Conservation (phyloP, 2,797 vertebrate species). For the Fringilla coelebs region DNA sequence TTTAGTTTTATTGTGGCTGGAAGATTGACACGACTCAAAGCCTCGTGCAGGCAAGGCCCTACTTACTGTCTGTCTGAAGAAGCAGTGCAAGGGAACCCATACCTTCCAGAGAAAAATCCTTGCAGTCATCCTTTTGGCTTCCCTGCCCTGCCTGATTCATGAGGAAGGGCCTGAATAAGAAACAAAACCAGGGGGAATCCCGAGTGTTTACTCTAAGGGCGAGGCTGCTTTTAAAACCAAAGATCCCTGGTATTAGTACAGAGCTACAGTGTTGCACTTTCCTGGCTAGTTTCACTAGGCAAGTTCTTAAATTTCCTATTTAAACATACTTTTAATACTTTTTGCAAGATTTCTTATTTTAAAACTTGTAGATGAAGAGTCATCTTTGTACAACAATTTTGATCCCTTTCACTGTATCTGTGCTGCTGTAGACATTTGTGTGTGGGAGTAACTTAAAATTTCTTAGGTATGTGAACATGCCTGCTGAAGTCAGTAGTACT, state of each 20-base stretch:
- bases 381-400: not conserved
- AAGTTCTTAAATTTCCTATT: not conserved
- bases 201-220: fast-evolving
- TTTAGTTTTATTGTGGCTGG: not conserved
- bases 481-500: not conserved
- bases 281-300: not conserved
- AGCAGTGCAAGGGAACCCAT: fast-evolving
- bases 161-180: not conserved
- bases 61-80: not conserved
- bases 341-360: not conserved
- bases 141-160: not conserved
- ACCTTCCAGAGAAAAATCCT: not conserved
- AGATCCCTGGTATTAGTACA: not conserved
- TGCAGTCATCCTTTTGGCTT: not conserved
- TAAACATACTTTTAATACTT: not conserved
- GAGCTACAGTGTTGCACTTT: not conserved
- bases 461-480: not conserved
- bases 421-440: not conserved
- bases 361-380: not conserved
- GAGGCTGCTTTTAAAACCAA: not conserved
- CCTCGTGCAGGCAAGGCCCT: not conserved
- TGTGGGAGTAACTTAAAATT: not conserved
- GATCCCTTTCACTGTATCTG: not conserved
- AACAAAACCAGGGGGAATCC: not conserved
- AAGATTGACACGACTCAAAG: not conserved